Base-by-base conservation (phyloP, 2,797 vertebrate species). In the Pterois miles region DNA sequence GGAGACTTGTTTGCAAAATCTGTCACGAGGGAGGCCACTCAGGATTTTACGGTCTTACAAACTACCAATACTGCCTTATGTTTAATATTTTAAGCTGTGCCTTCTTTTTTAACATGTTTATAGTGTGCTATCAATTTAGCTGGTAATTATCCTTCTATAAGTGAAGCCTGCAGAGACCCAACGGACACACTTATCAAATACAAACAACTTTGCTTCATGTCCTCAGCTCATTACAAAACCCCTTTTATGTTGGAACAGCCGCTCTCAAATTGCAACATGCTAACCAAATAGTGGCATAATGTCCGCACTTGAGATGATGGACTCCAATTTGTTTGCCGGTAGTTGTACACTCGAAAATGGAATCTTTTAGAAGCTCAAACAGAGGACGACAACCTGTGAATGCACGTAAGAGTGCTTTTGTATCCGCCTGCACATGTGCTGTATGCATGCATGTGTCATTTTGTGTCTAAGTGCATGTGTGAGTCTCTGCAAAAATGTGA, bases 401-500 rank as follows among this genome's bases (percentile, higher is more conserved):
- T 83, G 64, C 59, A 66, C 63, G 31, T 33, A 50, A n/a, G 62
- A 74, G 78, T 36, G 48, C 46, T 54, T 59, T 68, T 36, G 65
- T 65, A 54, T 81, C 48, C 16, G 53, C 71, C 66, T 69, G 83
- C 69, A 77, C 78, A 86, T 74, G 64, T 29, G 70, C 64, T 71
- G 73, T 70, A 59, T 16, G 52, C 29, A 73, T 78, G 64, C 73
- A 76, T 76, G 72, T 82, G 72, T 82, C 36, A 76, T 77, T 81
- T 73, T 86, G 79, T 74, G 65, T 71, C 48, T 60, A 67, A 82
- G 84, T 84, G 85, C 74, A 85, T 81, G 81, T 79, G 78, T 59
- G 86, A 76, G 86, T 76, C 86, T 76, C 86, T 92, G 91, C 86
- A 90, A 87, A 87, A 88, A 87, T 86, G 82, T 83, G 90, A 93